These are phyloP conservation scores for Oncorhynchus tshawytscha DNA, from an alignment of 2,113 vertebrate species.

Conservation along the genomic window DNA sequence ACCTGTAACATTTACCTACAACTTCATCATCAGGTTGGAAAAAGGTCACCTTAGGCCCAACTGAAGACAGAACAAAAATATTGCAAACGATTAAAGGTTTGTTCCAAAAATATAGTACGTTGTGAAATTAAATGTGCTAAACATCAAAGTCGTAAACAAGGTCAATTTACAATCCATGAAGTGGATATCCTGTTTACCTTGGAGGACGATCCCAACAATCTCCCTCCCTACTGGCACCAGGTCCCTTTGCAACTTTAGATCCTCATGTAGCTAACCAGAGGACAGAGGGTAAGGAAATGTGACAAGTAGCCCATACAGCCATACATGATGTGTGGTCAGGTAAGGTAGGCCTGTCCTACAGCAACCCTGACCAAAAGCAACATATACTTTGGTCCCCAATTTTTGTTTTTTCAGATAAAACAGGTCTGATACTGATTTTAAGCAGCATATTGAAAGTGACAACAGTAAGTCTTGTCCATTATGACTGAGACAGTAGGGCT, in stretches of 20 bases:
- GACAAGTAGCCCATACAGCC: too few species aligned
- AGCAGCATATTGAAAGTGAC: too few species aligned
- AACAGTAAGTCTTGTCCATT: too few species aligned
- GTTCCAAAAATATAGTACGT: not conserved
- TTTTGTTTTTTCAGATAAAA: too few species aligned
- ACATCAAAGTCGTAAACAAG: constrained; percentile 1
- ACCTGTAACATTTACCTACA: constrained; percentile 78
- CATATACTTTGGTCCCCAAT: too few species aligned
- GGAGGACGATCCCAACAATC: constrained; percentile 84
- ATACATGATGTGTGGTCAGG: too few species aligned
- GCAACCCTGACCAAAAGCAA: too few species aligned
- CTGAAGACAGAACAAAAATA: constrained; percentile 58
- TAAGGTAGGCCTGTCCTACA: too few species aligned
- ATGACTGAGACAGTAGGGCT: too few species aligned
- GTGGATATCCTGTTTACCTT: constrained; percentile 71
- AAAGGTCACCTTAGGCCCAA: constrained; percentile 88
- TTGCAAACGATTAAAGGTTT: not conserved
- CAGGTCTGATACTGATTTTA: too few species aligned
- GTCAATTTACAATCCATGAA: not conserved
- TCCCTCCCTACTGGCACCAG: constrained; percentile 87
- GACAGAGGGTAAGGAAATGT: too few species aligned
- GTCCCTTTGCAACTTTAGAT: constrained; percentile 80
- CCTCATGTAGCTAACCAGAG: constrained; percentile 76
- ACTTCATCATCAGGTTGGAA: constrained; percentile 91
- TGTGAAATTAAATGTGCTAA: not conserved